Percentiles rank a stretch among this genome's conserved stretches.
Evolutionary conservation across 1,140 invertebrate genomes (phyloP).

Genomic region (Hylaeus volcanicus): DNA sequence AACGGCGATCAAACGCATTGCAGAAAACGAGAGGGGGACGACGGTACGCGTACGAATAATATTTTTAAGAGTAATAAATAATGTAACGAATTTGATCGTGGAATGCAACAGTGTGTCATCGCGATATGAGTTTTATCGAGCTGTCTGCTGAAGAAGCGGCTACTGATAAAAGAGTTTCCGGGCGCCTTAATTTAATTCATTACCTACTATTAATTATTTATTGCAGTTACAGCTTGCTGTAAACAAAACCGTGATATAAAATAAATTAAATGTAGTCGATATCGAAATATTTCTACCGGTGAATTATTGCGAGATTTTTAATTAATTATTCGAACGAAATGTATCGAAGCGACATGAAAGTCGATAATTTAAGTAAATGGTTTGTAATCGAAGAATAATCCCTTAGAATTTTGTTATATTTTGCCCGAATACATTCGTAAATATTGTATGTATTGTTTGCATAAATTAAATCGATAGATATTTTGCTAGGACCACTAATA

Average conservation of each 20-base stretch:
- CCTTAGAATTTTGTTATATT: not conserved
- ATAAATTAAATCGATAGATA: no score
- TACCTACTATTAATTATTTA: constrained; percentile 14
- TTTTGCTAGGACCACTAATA: no score
- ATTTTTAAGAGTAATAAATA: constrained; percentile 17
- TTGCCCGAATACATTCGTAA: no score
- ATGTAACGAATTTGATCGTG: not conserved
- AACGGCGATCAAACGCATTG: constrained; percentile 21
- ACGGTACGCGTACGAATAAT: no score
- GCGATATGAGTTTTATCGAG: constrained; percentile 30
- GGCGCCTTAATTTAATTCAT: constrained; percentile 41
- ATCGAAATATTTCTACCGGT: not conserved
- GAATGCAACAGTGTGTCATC: not conserved
- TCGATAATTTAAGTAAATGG: not conserved
- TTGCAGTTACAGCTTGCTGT: not conserved
- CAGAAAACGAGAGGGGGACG: no score
- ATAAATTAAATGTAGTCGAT: not conserved
- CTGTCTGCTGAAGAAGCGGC: constrained; percentile 20
- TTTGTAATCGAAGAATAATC: not conserved
- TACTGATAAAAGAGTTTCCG: constrained; percentile 23
- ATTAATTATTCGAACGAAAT: not conserved
- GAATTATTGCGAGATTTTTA: not conserved
- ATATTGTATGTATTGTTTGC: not conserved
- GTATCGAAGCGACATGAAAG: not conserved
- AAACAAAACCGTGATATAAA: not conserved